Base-by-base conservation (phyloP, 2,113 vertebrate genomes). In the Pao palembangensis region DNA sequence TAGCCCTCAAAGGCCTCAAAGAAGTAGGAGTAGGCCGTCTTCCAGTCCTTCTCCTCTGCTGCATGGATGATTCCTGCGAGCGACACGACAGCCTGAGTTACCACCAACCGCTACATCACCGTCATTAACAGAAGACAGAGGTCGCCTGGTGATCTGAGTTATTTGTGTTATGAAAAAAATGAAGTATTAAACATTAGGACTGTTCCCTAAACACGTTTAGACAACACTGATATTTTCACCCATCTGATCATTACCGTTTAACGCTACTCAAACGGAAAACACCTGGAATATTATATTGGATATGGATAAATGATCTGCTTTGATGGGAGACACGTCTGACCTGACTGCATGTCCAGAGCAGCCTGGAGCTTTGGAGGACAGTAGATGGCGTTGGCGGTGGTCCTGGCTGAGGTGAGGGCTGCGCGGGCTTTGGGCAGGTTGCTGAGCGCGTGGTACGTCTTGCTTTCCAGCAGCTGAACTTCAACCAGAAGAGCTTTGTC, bases 41-140 rank as follows among this genome's bases (percentile, higher is more conserved):
- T 99, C 95, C 96, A 99, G 86, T 99, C 97, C 88, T 99, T 99
- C 84, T 99, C 97, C 82, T 97, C 96, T 14, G 97, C 97, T 60
- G 97, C 97, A 0, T 99, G 96, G 88, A 96, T 98, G 87, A 99
- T 99, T 78, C 97, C 97, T 99, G 83, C 2, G 13, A 25, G 21
- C 28, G 0, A 17, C 25, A 63, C 0, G 8, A 64, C 48, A 17
- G 1, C n/a, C 2, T 5, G 16, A 3, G 16, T 51, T 31, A 64
- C 1, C 2, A 13, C 43, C 49, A 0, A 16, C 0, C 19, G 15
- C 20, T n/a, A 47, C 28, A 64, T 23, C 48, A 43, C 54, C 8
- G 34, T 38, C 8, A 38, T 12, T 8, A 12, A 38, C 34, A 38
- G 25, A 28, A 8, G 34, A 38, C 34, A 38, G 34, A 10, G 2